phyloP scores from a whole-genome alignment of 2,797 vertebrate genomes.

The Merluccius polli region DNA sequence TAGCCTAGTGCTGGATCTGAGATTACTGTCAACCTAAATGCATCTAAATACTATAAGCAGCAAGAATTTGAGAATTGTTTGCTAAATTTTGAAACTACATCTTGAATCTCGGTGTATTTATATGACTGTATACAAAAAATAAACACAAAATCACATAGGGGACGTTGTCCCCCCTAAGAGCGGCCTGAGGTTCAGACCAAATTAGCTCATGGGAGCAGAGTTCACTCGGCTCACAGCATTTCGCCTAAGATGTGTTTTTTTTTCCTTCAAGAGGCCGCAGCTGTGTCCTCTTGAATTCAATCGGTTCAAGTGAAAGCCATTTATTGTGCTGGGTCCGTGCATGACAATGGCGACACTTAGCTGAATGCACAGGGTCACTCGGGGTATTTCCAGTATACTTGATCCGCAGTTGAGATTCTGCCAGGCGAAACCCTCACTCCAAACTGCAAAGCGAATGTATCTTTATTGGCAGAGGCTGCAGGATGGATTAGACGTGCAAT shows the following conservation, averaged over 20 bases:
- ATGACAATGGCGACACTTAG: slow-evolving; percentile 16
- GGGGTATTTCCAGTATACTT: slow-evolving; percentile 23
- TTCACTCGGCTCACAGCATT: neutral
- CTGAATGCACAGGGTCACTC: slow-evolving; percentile 5
- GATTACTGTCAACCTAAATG: neutral
- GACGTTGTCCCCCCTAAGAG: neutral
- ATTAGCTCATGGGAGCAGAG: neutral
- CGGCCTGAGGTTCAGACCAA: neutral
- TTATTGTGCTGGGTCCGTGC: slow-evolving; percentile 5
- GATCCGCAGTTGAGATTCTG: slow-evolving; percentile 2
- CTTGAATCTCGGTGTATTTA: neutral
- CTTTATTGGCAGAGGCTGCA: slow-evolving; percentile 42
- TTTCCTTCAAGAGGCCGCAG: neutral
- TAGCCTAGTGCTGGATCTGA: neutral
- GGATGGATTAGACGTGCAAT: slow-evolving; percentile 44
- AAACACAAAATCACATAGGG: too few relatives aligned
- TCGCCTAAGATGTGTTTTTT: neutral
- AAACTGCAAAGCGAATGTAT: slow-evolving; percentile 14
- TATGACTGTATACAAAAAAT: neutral
- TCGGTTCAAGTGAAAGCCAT: neutral
- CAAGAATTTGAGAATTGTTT: too few relatives aligned
- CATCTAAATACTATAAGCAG: neutral
- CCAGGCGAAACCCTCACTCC: slow-evolving; percentile 7
- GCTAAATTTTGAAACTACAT: neutral
- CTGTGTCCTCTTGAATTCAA: neutral